These are phyloP conservation scores for Apostichopus californicus DNA, from an alignment of 35 echinoderm and acorn worm species.

Conservation along the genomic window DNA sequence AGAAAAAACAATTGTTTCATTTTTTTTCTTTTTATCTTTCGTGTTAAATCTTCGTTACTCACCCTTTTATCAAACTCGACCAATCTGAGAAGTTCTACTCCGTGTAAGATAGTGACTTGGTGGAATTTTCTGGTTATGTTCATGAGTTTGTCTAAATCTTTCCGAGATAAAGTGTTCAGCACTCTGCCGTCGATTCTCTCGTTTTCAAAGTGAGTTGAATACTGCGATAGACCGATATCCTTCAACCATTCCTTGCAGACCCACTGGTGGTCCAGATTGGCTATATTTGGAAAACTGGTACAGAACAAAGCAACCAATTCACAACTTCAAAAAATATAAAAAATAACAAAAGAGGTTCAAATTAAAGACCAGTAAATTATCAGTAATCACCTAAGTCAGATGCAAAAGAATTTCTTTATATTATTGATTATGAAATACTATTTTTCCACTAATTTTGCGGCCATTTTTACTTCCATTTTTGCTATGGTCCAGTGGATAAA, in stretches of 20 bases:
- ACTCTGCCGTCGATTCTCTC: constrained; percentile 91
- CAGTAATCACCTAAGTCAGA: too few species aligned
- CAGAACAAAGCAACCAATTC: not conserved
- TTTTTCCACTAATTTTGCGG: too few species aligned
- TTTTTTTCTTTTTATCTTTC: too few species aligned
- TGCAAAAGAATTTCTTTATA: too few species aligned
- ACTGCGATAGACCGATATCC: constrained; percentile 72
- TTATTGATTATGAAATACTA: too few species aligned
- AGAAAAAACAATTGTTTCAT: too few species aligned
- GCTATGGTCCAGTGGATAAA: too few species aligned
- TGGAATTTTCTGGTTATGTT: constrained; percentile 90
- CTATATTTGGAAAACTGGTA: constrained; percentile 57
- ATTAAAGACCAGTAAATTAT: too few species aligned
- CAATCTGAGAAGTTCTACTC: constrained; percentile 83
- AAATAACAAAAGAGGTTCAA: too few species aligned
- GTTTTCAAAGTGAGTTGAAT: constrained; percentile 81
- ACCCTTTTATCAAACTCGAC: constrained; percentile 94
- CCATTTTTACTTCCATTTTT: too few species aligned
- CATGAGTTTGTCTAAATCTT: constrained; percentile 94
- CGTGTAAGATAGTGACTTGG: constrained; percentile 88
- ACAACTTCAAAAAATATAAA: too few species aligned
- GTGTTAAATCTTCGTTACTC: not conserved
- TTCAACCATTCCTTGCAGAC: constrained; percentile 86
- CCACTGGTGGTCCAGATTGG: constrained; percentile 91
- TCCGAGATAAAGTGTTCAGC: constrained; percentile 79